These are phyloP conservation scores for Ploceus nigricollis DNA, from an alignment of 2,113 vertebrate genomes.

Conservation along the genomic window DNA sequence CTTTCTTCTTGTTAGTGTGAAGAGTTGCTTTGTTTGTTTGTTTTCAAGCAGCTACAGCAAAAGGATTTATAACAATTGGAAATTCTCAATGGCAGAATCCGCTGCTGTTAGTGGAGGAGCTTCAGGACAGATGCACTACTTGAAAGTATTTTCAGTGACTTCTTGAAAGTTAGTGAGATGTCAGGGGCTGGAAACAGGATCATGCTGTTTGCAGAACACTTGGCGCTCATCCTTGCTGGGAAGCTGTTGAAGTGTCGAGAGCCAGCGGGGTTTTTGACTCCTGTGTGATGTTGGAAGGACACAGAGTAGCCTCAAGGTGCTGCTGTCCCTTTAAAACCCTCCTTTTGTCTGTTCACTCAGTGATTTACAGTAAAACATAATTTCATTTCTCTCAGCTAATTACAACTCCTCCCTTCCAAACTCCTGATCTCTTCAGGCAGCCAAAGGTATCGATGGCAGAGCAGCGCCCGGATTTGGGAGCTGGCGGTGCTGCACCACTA, in stretches of 20 bases:
- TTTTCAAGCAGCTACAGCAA: neutral
- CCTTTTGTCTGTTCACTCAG: neutral
- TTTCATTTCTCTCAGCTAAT: conserved; percentile 33
- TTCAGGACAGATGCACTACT: neutral
- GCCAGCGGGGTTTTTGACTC: neutral
- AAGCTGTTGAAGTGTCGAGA: neutral
- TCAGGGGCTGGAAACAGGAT: neutral
- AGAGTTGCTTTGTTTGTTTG: neutral
- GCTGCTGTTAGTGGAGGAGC: neutral
- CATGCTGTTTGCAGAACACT: neutral
- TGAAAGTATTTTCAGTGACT: neutral
- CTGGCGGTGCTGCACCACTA: neutral
- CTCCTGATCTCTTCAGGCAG: neutral
- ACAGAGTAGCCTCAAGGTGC: conserved; percentile 4
- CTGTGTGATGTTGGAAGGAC: neutral
- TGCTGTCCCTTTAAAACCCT: conserved; percentile 40
- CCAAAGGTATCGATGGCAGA: neutral
- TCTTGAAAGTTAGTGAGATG: neutral
- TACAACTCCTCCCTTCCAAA: neutral
- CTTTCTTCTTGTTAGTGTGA: neutral
- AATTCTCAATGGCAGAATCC: neutral
- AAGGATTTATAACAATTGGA: neutral
- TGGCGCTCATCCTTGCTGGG: neutral
- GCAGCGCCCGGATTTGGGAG: neutral
- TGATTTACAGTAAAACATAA: neutral